Base-by-base conservation (phyloP, 2,888 invertebrate species). In the Macrosiphum euphorbiae region DNA sequence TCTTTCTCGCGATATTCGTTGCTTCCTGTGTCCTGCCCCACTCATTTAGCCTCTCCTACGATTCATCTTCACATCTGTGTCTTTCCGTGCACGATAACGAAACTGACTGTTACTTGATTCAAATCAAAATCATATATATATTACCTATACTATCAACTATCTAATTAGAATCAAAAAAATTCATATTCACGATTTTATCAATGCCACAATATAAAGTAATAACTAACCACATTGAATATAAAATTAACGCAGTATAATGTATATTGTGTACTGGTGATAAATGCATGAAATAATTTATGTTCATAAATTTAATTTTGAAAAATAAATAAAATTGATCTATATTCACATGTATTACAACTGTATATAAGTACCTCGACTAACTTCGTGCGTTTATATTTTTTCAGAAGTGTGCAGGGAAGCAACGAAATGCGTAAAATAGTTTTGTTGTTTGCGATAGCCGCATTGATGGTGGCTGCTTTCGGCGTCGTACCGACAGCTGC, bases 341-440 rank as follows among this genome's bases (percentile, higher is more conserved):
- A 26, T 58, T 58, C 24, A 58, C 26, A 8, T 58, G 26, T 26
- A 78, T 20, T 7, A 35, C 35, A 78, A 35, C 8, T 8, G 8
- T 35, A 16, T 3, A 58, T 26, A 26, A 58, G 58, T 58, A 58
- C 58, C 20, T 52, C 4, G 11, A 24, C 52, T 52, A 55, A 88
- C 16, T n/a, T 10, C 4, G 10, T 44, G 58, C 8, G 44, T 61
- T 7, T 61, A 3, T 91, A 35, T 20, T 78, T 78, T 55, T 50
- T 61, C 61, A 61, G 61, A 11, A 13, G 50, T 11, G 28, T 35
- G 16, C n/a, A 78, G 26, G 0, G 11, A 67, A 78, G 16, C 35
- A 20, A 1, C 85, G 58, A 90, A 67, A 94, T 90, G 86, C 86
- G 52, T 26, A 94, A 90, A 90, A 52, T 86, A 24, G 67, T 50